Evolutionary conservation across 2,888 invertebrate genomes (phyloP), one percentile per base, ranked within the genome.

Genomic region (Torymus tubicola): DNA sequence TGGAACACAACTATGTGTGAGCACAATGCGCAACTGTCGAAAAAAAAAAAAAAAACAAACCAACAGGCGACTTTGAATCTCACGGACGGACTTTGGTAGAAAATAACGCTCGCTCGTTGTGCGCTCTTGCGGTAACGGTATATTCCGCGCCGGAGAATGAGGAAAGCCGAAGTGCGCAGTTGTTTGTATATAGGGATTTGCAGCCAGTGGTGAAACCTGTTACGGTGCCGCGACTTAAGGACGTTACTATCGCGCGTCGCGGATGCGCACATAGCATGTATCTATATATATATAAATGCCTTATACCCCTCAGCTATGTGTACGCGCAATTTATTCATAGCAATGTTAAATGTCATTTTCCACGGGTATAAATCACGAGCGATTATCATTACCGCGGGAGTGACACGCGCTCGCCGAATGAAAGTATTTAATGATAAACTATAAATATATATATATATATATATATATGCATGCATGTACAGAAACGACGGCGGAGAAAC

Each of bases 111-210:
- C 31, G 31, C n/a, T n/a, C n/a, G n/a, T n/a, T n/a, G n/a, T n/a
- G n/a, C n/a, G n/a, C n/a, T n/a, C n/a, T n/a, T n/a, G n/a, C 31
- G 8, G 42, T 70, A 77, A 77, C 70, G 77, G 70, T 64, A 77
- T 65, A 42, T 42, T 42, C 42, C 24, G 10, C 12, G n/a, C 64
- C 58, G 58, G 58, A 71, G 77, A 70, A 65, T 52, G 57, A 65
- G 58, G 70, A 77, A 71, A 70, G 70, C 64, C 42, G 52, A 52
- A 53, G 58, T 18, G 55, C 70, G 53, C 70, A 70, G 55, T 74
- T 67, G 65, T 70, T 77, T 42, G 18, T 61, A 64, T 42, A 14
- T 61, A 64, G 55, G 60, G 24, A 70, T 70, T 77, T 71, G 58
- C 63, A 4, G 61, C 21, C 52, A 13, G 57, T 14, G 63, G 63